These are phyloP conservation scores for Hydractinia symbiolongicarpus DNA, from an alignment of 30 jellyfish, hydroid and myxozoan species.

Conservation along the genomic window DNA sequence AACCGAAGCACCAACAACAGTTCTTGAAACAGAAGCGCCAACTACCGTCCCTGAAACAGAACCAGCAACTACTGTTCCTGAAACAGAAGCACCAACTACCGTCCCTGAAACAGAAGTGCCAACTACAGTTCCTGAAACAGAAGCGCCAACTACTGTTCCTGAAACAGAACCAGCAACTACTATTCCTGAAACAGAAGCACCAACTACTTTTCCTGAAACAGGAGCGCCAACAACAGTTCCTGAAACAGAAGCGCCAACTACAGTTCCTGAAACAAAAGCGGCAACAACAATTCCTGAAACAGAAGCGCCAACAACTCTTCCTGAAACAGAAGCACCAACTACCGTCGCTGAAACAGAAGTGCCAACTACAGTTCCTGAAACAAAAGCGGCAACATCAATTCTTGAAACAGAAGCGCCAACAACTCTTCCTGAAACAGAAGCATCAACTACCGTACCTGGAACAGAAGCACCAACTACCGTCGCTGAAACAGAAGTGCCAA, in stretches of 20 bases:
- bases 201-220: background rate
- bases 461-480: background rate
- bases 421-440: background rate
- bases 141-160: background rate
- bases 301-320: background rate
- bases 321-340: background rate
- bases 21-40: background rate
- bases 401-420: background rate
- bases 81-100: background rate
- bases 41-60: background rate
- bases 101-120: background rate
- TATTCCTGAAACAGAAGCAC: background rate
- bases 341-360: background rate
- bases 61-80: background rate
- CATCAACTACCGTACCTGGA: background rate
- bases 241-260: constrained; percentile 10
- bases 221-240: background rate
- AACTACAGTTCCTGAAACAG: background rate
- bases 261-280: background rate
- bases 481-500: background rate
- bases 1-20: background rate
- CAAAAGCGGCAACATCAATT: background rate
- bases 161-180: background rate
- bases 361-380: background rate
- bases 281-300: background rate